Conservation (phyloP, 2,888 invertebrate genomes). For the Hyles lineata region DNA sequence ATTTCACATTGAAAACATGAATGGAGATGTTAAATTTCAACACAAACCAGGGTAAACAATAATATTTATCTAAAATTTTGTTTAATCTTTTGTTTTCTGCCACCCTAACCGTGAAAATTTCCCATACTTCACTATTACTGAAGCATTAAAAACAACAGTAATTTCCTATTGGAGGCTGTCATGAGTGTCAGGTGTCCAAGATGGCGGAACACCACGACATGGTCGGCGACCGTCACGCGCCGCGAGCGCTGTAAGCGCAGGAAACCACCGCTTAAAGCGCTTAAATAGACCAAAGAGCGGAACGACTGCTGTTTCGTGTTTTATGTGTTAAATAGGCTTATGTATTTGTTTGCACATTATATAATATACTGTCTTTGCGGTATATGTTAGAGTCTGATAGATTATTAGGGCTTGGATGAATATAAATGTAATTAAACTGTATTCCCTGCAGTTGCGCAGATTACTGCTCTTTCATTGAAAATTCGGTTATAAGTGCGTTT, state of each 20-base stretch:
- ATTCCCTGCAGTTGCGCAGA: too few relatives aligned
- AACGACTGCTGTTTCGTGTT: background rate
- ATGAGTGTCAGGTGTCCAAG: background rate
- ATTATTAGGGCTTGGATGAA: too few relatives aligned
- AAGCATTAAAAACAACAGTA: background rate
- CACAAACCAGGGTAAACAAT: too few relatives aligned
- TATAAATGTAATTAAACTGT: too few relatives aligned
- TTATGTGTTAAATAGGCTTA: background rate
- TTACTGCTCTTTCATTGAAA: too few relatives aligned
- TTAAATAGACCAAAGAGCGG: background rate
- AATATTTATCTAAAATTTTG: too few relatives aligned
- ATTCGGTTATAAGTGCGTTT: too few relatives aligned
- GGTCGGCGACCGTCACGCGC: background rate
- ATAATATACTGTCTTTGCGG: too few relatives aligned
- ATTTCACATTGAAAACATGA: too few relatives aligned
- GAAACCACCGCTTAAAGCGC: conserved; percentile 1
- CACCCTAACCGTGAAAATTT: background rate
- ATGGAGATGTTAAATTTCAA: too few relatives aligned
- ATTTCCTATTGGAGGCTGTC: conserved; percentile 1
- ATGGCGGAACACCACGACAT: conserved; percentile 7
- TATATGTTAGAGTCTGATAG: too few relatives aligned
- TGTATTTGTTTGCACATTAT: background rate
- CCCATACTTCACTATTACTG: background rate
- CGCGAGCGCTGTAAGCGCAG: conserved; percentile 15
- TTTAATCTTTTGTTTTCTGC: too few relatives aligned